Percentiles rank a stretch among this genome's conserved stretches.
Conservation (phyloP, 2,797 vertebrate genomes). For the Adrianichthys oophorus region DNA sequence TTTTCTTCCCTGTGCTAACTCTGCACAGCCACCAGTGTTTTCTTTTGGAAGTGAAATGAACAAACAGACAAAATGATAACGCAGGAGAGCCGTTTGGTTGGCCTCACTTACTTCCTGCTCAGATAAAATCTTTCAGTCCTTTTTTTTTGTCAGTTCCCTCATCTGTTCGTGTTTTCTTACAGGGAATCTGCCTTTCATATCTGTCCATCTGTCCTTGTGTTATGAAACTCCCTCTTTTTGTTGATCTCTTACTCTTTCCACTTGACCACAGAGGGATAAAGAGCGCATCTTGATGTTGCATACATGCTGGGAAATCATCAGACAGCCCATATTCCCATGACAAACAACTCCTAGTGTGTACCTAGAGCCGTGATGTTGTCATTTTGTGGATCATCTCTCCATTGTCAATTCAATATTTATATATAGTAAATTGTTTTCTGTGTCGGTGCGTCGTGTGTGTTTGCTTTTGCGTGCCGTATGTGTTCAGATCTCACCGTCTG, state of each 20-base stretch:
- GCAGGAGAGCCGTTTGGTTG: slow-evolving; percentile 29
- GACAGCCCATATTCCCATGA: slow-evolving; percentile 47
- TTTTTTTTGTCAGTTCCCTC: slow-evolving; percentile 19
- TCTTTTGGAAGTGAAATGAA: slow-evolving; percentile 38
- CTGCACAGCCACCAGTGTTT: slow-evolving; percentile 27
- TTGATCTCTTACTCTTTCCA: slow-evolving; percentile 38
- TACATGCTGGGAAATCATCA: slow-evolving; percentile 42
- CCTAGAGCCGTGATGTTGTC: neutral
- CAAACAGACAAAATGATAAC: slow-evolving; percentile 41
- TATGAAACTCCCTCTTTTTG: slow-evolving; percentile 29
- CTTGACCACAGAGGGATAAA: slow-evolving; percentile 42
- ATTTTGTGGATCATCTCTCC: slow-evolving; percentile 15
- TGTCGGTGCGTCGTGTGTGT: slow-evolving; percentile 43
- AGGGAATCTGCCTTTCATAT: slow-evolving; percentile 4
- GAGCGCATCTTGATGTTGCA: slow-evolving; percentile 38
- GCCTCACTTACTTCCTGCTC: slow-evolving; percentile 40
- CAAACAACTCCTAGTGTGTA: slow-evolving; percentile 44
- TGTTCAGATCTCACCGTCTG: slow-evolving; percentile 52
- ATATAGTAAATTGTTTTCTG: slow-evolving; percentile 25
- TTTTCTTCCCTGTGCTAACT: slow-evolving; percentile 35
- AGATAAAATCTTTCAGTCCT: slow-evolving; percentile 33
- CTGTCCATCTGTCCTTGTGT: slow-evolving; percentile 19
- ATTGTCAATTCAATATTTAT: slow-evolving; percentile 1
- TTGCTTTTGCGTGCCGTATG: slow-evolving; percentile 48
- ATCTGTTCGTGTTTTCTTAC: slow-evolving; percentile 27